phyloP scores from a whole-genome alignment of 2,113 vertebrate species.

The Psammodynastes pulverulentus region DNA sequence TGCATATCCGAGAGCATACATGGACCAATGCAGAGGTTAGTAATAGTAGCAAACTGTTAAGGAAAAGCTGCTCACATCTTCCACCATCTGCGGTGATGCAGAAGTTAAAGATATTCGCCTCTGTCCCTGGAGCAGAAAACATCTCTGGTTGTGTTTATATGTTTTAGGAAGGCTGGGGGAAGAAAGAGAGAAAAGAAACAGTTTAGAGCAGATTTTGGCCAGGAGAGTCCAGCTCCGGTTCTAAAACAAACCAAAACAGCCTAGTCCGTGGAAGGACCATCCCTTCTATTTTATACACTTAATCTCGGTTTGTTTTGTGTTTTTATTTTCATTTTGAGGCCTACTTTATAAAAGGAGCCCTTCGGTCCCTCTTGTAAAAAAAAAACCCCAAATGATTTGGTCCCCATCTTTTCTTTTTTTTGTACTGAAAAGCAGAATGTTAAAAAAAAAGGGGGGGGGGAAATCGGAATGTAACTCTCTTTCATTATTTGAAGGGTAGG shows the following conservation, averaged over 20 bases:
- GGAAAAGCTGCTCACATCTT: not conserved
- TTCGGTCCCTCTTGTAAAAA: not conserved
- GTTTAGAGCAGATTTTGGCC: not conserved
- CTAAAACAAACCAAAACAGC: not conserved
- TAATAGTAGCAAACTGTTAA: not conserved
- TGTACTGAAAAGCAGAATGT: not conserved
- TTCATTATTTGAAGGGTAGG: not conserved
- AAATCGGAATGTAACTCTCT: not conserved
- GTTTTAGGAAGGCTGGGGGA: not conserved
- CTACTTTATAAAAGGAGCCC: not conserved
- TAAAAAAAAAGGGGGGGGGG: too few relatives aligned
- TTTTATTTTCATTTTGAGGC: not conserved
- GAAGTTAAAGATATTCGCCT: not conserved
- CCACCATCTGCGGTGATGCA: not conserved
- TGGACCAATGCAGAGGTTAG: not conserved
- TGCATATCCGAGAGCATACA: not conserved
- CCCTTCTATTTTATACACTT: not conserved
- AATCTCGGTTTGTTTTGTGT: not conserved
- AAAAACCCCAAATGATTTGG: not conserved
- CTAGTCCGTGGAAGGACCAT: not conserved
- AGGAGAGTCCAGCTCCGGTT: not conserved
- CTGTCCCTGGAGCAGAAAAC: not conserved
- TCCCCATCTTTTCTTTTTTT: not conserved
- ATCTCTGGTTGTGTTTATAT: not conserved
- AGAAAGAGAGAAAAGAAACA: not conserved